Conservation (phyloP, 2,888 invertebrate genomes). For the Epinotia brunnichana region DNA sequence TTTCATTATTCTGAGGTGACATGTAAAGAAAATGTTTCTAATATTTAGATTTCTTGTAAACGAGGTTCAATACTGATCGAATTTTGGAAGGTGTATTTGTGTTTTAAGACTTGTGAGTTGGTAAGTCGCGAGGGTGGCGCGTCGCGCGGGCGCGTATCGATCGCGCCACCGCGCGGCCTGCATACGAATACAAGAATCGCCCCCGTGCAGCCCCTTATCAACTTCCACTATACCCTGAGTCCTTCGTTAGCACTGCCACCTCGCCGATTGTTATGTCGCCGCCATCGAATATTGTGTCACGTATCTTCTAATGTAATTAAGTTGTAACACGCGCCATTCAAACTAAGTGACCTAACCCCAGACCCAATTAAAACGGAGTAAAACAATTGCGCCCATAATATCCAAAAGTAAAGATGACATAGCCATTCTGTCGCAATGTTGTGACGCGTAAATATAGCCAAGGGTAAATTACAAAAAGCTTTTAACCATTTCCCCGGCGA, state of each 20-base stretch:
- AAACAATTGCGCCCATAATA: slow-evolving; percentile 40
- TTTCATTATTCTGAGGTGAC: neutral
- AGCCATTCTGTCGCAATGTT: slow-evolving; percentile 55
- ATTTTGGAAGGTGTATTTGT: slow-evolving; percentile 26
- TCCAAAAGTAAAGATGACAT: slow-evolving; percentile 51
- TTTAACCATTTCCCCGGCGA: slow-evolving; percentile 60
- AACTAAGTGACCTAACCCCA: slow-evolving; percentile 26
- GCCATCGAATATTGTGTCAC: slow-evolving; percentile 41
- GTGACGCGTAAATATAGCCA: slow-evolving; percentile 55
- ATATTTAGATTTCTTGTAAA: slow-evolving; percentile 7
- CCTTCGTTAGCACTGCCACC: slow-evolving; percentile 71
- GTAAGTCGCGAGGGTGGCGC: slow-evolving; percentile 68
- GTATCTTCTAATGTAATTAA: slow-evolving; percentile 39
- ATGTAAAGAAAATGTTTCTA: neutral
- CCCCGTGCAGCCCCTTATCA: slow-evolving; percentile 76
- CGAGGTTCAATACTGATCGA: slow-evolving; percentile 10
- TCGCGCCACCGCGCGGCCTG: slow-evolving; percentile 78
- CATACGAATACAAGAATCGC: slow-evolving; percentile 81
- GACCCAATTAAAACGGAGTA: slow-evolving; percentile 18
- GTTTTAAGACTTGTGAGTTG: slow-evolving; percentile 46
- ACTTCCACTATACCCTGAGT: slow-evolving; percentile 71
- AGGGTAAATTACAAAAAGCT: slow-evolving; percentile 68
- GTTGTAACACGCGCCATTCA: slow-evolving; percentile 24
- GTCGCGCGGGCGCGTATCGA: slow-evolving; percentile 83
- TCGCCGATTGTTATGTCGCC: slow-evolving; percentile 67